Evolutionary conservation across 2,797 vertebrate genomes (phyloP).

Genomic region (Oreonectes daqikongensis): DNA sequence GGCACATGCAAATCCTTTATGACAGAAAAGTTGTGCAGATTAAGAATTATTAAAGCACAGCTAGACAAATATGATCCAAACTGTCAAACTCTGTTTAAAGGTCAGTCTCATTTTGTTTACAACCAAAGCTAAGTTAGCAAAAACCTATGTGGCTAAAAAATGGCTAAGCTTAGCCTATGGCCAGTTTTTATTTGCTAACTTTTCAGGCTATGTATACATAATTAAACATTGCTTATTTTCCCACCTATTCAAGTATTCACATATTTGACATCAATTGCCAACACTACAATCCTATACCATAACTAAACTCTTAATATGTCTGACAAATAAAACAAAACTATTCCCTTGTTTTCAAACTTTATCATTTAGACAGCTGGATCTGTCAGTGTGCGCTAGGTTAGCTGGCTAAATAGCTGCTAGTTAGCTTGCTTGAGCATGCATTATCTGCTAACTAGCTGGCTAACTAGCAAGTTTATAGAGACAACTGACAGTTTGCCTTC

Average conservation of each 20-base stretch:
- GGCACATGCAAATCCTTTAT: neutral
- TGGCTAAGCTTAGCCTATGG: constrained; percentile 53
- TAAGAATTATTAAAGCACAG: neutral
- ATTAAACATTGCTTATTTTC: neutral
- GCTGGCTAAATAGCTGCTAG: constrained; percentile 65
- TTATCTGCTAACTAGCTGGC: constrained; percentile 73
- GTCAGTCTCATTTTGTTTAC: neutral
- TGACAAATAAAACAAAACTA: neutral
- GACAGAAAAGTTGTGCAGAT: neutral
- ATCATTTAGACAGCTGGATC: neutral
- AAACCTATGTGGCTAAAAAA: constrained; percentile 51
- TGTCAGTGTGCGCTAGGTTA: constrained; percentile 48
- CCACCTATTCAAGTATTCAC: neutral
- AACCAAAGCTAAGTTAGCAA: constrained; percentile 51
- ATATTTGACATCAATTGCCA: neutral
- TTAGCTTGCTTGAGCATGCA: constrained; percentile 62
- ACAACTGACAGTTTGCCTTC: rapidly evolving
- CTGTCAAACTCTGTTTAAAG: neutral
- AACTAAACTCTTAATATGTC: neutral
- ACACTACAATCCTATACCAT: neutral
- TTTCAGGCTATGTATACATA: constrained; percentile 33
- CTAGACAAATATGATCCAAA: too few relatives aligned
- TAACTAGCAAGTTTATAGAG: constrained; percentile 71
- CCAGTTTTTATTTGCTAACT: constrained; percentile 43
- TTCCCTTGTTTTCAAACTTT: neutral